phyloP scores from a whole-genome alignment of 2,113 vertebrate species.

The Corythornis vintsioides region DNA sequence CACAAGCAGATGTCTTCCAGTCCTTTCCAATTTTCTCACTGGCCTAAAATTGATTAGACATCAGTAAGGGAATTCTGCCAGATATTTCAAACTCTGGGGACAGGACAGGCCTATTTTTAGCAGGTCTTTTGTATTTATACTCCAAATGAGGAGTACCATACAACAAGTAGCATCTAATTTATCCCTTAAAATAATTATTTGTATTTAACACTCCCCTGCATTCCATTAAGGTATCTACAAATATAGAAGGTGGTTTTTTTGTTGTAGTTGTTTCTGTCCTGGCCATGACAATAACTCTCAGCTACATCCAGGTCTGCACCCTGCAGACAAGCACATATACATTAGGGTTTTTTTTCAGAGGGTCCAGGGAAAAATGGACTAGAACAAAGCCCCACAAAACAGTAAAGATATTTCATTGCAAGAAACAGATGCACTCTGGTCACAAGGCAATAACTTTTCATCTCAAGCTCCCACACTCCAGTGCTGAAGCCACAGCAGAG shows the following conservation, averaged over 20 bases:
- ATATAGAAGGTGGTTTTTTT: neutral
- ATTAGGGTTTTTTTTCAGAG: neutral
- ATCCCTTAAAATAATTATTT: neutral
- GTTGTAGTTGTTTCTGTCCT: neutral
- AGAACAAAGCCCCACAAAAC: neutral
- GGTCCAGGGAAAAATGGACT: neutral
- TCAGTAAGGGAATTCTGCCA: conserved; percentile 16
- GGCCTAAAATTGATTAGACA: neutral
- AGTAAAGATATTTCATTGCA: neutral
- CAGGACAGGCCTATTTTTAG: conserved; percentile 3
- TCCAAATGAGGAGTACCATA: neutral
- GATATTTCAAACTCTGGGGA: neutral
- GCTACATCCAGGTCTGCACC: neutral
- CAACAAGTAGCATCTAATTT: neutral
- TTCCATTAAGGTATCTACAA: neutral
- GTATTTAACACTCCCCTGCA: neutral
- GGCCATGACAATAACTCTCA: neutral
- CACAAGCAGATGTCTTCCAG: neutral
- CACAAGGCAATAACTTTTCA: neutral
- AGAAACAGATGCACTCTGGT: neutral
- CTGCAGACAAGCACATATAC: neutral
- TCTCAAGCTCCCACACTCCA: neutral
- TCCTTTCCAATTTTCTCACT: neutral
- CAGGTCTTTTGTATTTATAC: neutral
- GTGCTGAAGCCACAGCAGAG: neutral